These are phyloP conservation scores for Drosophila nasuta DNA, from an alignment of 1,140 invertebrate species.

Conservation along the genomic window DNA sequence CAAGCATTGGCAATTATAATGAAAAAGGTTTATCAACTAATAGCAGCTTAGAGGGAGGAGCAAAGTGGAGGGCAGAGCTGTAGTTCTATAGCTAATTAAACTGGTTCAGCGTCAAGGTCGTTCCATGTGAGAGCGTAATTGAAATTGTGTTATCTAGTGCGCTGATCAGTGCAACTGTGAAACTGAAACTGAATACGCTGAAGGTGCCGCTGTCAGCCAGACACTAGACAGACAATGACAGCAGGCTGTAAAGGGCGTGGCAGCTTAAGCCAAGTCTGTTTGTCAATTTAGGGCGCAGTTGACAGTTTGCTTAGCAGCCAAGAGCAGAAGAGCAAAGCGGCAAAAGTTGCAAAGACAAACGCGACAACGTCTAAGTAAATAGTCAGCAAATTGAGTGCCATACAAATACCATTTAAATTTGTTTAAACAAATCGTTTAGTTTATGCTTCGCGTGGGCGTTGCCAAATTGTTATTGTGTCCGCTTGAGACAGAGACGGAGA, in stretches of 20 bases:
- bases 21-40: conserved; percentile 72
- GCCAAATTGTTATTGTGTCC: conserved; percentile 41
- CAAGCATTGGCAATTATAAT: conserved; percentile 49
- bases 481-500: not conserved
- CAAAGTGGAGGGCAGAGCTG: not conserved
- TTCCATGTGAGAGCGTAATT: conserved; percentile 64
- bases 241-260: conserved; percentile 53
- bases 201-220: conserved; percentile 14
- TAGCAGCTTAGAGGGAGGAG: conserved; percentile 22
- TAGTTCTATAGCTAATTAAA: conserved; percentile 58
- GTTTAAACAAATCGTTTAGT: conserved; percentile 17
- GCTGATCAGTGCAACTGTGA: conserved; percentile 25
- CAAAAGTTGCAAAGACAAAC: conserved; percentile 8
- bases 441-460: conserved; percentile 37
- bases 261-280: not conserved
- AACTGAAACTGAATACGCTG: conserved; percentile 2
- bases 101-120: conserved; percentile 67
- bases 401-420: conserved; percentile 13
- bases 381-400: not conserved
- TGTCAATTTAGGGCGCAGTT: conserved; percentile 15
- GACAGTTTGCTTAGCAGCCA: not conserved
- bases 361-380: not conserved
- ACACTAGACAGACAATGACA: conserved; percentile 52
- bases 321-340: not conserved
- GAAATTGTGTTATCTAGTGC: conserved; percentile 49